A percentile compares a stretch with the other conserved stretches of the same genome.
phyloP scores from a whole-genome alignment of 2,113 vertebrate species.

The Panthera tigris region DNA sequence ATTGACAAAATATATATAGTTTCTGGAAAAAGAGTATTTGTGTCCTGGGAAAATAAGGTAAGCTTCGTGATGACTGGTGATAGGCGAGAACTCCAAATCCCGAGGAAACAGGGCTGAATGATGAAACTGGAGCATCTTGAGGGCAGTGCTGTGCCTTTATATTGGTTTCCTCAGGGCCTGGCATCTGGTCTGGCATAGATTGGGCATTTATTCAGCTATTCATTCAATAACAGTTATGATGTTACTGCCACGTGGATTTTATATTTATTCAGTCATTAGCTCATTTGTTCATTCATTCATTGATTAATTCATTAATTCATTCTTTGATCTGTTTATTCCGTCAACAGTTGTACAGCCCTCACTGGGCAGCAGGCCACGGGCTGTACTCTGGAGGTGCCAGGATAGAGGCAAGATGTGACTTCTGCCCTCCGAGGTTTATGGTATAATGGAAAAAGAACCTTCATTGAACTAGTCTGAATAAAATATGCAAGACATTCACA shows the following conservation, averaged over 20 bases:
- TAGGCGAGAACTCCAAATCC: background rate
- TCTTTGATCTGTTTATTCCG: background rate
- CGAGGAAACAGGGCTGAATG: background rate
- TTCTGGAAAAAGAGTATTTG: background rate
- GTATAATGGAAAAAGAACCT: background rate
- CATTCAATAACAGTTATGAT: background rate
- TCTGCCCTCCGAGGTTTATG: background rate
- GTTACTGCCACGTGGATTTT: background rate
- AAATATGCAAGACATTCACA: background rate
- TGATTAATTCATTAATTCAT: background rate
- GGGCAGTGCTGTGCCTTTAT: background rate
- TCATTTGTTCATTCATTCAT: background rate
- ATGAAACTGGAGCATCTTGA: background rate
- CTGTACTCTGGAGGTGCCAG: background rate
- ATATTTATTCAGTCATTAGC: background rate
- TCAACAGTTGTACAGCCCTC: background rate
- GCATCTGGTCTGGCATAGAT: background rate
- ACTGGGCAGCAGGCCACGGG: background rate
- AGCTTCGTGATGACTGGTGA: background rate
- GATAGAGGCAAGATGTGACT: background rate
- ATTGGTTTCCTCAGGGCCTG: background rate
- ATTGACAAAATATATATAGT: background rate
- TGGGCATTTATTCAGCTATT: background rate
- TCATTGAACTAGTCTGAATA: background rate
- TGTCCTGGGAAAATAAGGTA: slow-evolving; percentile 8